Base-by-base conservation (phyloP, 2,113 vertebrate species). In the Spizaetus ornatus region DNA sequence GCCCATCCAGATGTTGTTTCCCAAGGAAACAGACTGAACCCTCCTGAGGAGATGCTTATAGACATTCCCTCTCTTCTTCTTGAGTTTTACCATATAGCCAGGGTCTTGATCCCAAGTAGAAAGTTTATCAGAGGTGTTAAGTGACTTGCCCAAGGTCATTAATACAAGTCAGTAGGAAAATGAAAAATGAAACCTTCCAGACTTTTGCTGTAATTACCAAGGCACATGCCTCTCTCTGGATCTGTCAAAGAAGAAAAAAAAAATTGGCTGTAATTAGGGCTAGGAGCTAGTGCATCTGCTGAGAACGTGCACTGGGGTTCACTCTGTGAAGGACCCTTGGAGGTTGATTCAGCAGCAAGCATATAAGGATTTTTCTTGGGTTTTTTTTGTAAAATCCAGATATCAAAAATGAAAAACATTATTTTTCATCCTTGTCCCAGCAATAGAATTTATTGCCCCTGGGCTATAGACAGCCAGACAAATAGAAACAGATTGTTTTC, bases 381-480 rank as follows among this genome's bases (percentile, higher is more conserved):
- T 11, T 32, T 56, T 56, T 84, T 63, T 58, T n/a, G 43, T 92
- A 52, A 67, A 95, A 92, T 74, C 70, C 81, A 80, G 58, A 79
- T 91, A 91, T 59, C 73, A 91, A 40, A 91, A 97, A 81, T 66
- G 38, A 88, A 96, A 96, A 85, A 38, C 36, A 27, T 20, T 59
- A 43, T 81, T 70, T 94, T 89, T 85, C 66, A 86, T 70, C 77
- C 71, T 88, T 81, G 55, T 88, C 66, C 59, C 56, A 91, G 69
- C 80, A 87, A 67, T 50, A 95, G 73, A 61, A 79, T 70, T 50
- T 85, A 77, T 56, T 62, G 72, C 66, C 94, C 36, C 42, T 70
- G 67, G 77, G 85, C 94, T 83, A 66, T 20, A 95, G 95, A 85
- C 61, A 88, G 78, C 59, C 23, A 72, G 96, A 95, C 80, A 88